These are phyloP conservation scores for Diceros bicornis DNA, from an alignment of 2,797 vertebrate species.

Conservation along the genomic window DNA sequence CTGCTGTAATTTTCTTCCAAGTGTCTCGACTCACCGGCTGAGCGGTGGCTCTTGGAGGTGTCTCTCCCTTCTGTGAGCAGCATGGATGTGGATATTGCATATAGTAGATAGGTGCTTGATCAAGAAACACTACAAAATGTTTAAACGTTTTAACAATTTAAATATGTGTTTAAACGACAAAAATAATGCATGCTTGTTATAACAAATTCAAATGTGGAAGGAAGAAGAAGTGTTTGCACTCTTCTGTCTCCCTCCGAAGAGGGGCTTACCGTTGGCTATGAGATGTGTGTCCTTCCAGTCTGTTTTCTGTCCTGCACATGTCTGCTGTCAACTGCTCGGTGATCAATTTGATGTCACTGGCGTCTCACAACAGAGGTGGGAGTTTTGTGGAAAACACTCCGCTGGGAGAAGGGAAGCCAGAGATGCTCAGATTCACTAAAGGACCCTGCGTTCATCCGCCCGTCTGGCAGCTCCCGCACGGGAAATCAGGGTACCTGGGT, in stretches of 20 bases:
- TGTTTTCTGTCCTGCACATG: not conserved
- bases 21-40: not conserved
- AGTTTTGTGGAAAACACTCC: not conserved
- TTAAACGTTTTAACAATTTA: not conserved
- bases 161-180: not conserved
- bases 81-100: fast-evolving
- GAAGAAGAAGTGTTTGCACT: not conserved
- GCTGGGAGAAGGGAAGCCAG: not conserved
- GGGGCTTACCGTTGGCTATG: too few relatives aligned
- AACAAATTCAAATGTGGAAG: not conserved
- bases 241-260: fast-evolving
- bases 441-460: fast-evolving
- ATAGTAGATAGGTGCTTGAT: not conserved
- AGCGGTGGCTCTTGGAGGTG: not conserved
- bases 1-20: not conserved
- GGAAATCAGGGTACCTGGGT: not conserved
- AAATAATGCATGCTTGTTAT: not conserved
- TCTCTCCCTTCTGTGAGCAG: not conserved
- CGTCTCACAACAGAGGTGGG: not conserved
- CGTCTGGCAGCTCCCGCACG: fast-evolving
- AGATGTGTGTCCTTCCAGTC: fast-evolving
- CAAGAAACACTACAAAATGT: not conserved
- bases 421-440: not conserved
- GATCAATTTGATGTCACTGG: not conserved
- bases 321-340: not conserved